phyloP scores from a whole-genome alignment of 37 sponge, comb jelly and placozoan species.

The Bolinopsis microptera region DNA sequence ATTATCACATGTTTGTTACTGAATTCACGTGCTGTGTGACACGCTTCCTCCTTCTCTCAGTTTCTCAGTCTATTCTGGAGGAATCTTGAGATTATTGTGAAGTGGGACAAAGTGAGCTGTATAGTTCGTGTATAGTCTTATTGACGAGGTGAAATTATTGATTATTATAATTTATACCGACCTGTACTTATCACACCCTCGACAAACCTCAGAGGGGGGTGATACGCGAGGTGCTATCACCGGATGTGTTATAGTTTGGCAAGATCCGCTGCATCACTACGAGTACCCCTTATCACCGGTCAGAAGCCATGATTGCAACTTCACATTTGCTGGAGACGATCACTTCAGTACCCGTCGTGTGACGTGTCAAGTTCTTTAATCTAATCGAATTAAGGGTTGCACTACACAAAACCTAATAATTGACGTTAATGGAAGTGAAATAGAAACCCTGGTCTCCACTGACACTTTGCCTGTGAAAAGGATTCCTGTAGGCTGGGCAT shows the following conservation, averaged over 20 bases:
- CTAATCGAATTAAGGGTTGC: neutral
- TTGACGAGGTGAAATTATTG: no score
- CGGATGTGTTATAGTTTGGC: neutral
- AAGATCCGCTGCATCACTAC: neutral
- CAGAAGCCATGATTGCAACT: neutral
- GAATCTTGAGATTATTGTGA: neutral
- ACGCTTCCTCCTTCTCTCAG: neutral
- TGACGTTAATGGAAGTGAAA: neutral
- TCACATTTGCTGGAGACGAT: neutral
- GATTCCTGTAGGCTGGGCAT: neutral
- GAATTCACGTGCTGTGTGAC: neutral
- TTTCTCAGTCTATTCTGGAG: neutral
- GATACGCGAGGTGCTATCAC: no score
- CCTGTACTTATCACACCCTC: no score
- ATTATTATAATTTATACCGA: no score
- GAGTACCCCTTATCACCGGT: neutral
- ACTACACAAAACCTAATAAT: neutral
- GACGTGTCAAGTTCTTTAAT: neutral
- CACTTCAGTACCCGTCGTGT: neutral
- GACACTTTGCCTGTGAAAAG: neutral
- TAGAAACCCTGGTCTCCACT: neutral
- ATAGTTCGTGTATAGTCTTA: no score
- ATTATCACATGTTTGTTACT: neutral
- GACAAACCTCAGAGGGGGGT: no score
- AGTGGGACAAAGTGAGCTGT: neutral